phyloP scores from a whole-genome alignment of 2,888 invertebrate species.

The Netelia fuscicornis region DNA sequence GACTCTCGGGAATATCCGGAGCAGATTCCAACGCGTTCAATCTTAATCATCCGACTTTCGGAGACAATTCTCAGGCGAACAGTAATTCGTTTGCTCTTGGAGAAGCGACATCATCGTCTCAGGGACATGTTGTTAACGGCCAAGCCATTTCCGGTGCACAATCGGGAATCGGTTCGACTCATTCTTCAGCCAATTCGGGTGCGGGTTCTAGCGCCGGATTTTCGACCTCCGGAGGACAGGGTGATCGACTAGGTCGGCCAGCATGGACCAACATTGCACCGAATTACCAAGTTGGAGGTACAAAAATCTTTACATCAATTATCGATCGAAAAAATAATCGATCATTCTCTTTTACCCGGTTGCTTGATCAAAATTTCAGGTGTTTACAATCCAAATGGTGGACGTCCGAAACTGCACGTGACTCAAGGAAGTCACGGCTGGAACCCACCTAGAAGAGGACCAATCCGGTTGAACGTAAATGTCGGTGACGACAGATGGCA shows the following conservation, averaged over 20 bases:
- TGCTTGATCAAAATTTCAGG: slow-evolving; percentile 36
- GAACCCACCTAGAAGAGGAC: slow-evolving; percentile 37
- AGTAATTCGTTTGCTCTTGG: slow-evolving; percentile 76
- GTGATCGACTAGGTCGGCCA: slow-evolving; percentile 60
- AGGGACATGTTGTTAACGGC: slow-evolving; percentile 77
- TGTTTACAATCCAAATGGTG: slow-evolving; percentile 58
- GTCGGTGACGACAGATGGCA: slow-evolving; percentile 59
- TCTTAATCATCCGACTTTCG: slow-evolving; percentile 75
- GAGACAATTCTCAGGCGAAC: slow-evolving; percentile 73
- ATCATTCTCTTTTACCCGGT: background rate
- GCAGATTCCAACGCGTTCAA: slow-evolving; percentile 77
- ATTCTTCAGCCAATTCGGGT: slow-evolving; percentile 73
- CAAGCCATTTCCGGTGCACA: slow-evolving; percentile 77
- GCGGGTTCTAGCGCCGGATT: slow-evolving; percentile 67
- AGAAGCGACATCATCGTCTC: slow-evolving; percentile 76
- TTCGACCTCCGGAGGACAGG: slow-evolving; percentile 46
- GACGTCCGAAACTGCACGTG: slow-evolving; percentile 51
- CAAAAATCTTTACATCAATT: background rate
- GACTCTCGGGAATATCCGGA: slow-evolving; percentile 76
- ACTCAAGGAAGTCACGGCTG: slow-evolving; percentile 42
- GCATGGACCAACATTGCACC: slow-evolving; percentile 69
- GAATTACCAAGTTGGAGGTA: slow-evolving; percentile 68
- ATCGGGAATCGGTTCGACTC: slow-evolving; percentile 74
- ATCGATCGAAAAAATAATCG: background rate
- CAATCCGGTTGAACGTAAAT: slow-evolving; percentile 67